Base-by-base conservation (phyloP, 2,113 vertebrate species). In the Coreoperca whiteheadi region DNA sequence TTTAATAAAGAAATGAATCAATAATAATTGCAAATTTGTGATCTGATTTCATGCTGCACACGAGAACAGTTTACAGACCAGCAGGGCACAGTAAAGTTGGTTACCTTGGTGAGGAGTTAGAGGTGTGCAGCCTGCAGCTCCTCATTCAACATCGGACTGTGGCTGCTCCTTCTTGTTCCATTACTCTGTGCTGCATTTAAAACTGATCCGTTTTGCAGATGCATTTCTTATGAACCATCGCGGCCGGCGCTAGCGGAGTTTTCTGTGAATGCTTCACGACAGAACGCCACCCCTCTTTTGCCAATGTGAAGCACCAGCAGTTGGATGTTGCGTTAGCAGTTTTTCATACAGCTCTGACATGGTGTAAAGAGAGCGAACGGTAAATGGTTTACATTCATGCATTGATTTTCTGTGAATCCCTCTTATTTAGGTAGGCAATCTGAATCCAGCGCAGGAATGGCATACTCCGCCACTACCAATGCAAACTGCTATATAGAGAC, bases 11-110 rank as follows among this genome's bases (percentile, higher is more conserved):
- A 57, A 63, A 50, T 77, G 23, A 71, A 3, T 57, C 32, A 2
- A 41, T 41, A 8, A 65, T 65, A 72, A 77, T 32, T 83, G 67
- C 18, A 60, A 43, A n/a, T n/a, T 54, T 20, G 74, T 66, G 68
- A 16, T 41, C 34, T 66, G 39, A 60, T 67, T 74, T 61, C 23
- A 43, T 4, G 30, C 15, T 8, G 34, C 43, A 50, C 37, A 25
- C 39, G n/a, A 20, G 30, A 73, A 25, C 25, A 2, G 51, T 59
- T 65, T n/a, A 21, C 51, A 16, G 41, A 10, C 20, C 1, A 16
- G 61, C 34, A n/a, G 34, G 34, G 21, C 43, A 50, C 12, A 65
- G 37, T 54, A 1, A 50, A 57, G 41, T 16, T 10, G 28, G 18
- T 65, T 63, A 34, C 59, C 32, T 21, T 9, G 59, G 18, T 34